phyloP scores from a whole-genome alignment of 2,888 invertebrate species.

The Diarsia mendica region DNA sequence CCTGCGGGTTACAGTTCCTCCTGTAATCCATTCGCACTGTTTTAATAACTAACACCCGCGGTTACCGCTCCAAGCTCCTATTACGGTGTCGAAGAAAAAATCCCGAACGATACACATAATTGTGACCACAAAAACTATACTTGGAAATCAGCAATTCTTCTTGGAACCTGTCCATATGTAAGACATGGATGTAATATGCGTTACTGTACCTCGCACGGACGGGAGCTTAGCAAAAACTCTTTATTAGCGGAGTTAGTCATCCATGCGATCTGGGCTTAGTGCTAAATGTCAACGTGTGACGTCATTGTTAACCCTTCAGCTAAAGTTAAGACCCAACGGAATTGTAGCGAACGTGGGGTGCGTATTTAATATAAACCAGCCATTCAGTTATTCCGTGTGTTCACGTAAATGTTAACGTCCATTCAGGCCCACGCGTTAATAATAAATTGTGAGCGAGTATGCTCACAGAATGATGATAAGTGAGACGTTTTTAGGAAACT shows the following conservation, averaged over 20 bases:
- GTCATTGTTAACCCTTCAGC: conserved; percentile 39
- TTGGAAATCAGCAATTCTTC: conserved; percentile 61
- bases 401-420: conserved; percentile 55
- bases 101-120: conserved; percentile 53
- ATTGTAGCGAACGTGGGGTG: conserved; percentile 42
- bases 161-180: conserved; percentile 61
- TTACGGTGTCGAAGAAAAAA: conserved; percentile 38
- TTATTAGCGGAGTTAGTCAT: conserved; percentile 56
- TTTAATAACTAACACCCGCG: conserved; percentile 30
- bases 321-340: conserved; percentile 41
- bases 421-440: conserved; percentile 58
- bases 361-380: conserved; percentile 43
- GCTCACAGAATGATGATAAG: conserved; percentile 60
- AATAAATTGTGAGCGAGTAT: conserved; percentile 57
- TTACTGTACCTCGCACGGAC: conserved; percentile 53
- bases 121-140: conserved; percentile 57
- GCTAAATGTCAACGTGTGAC: conserved; percentile 56
- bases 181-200: conserved; percentile 45
- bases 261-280: conserved; percentile 35
- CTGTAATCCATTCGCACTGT: conserved; percentile 20
- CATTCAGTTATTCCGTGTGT: conserved; percentile 52
- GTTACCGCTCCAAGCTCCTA: conserved; percentile 42
- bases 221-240: conserved; percentile 41
- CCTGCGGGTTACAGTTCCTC: background rate
- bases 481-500: conserved; percentile 49